phyloP scores from a whole-genome alignment of 2,113 vertebrate genomes.

The Clarias magur region DNA sequence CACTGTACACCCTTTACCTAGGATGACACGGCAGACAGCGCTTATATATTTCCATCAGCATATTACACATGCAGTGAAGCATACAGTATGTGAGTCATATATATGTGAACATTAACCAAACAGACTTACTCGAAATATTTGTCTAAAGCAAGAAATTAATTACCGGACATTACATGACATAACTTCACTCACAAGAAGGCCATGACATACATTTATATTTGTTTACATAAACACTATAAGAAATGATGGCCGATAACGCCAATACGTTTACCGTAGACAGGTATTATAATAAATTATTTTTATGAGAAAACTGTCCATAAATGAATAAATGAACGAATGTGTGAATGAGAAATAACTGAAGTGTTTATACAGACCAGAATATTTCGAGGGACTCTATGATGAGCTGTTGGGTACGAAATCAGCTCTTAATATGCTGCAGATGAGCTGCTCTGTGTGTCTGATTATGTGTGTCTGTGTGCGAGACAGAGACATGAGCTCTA shows the following conservation, averaged over 20 bases:
- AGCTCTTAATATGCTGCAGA: neutral
- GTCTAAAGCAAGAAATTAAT: neutral
- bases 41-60: neutral
- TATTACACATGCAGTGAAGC: constrained; percentile 15
- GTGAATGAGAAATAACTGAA: neutral
- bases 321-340: neutral
- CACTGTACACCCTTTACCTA: neutral
- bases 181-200: neutral
- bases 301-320: neutral
- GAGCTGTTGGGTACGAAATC: neutral
- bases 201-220: neutral
- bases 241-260: neutral
- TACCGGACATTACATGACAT: neutral
- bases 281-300: neutral
- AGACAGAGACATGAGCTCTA: neutral
- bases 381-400: neutral
- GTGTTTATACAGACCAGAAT: neutral
- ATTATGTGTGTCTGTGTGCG: neutral
- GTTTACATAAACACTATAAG: neutral
- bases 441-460: neutral
- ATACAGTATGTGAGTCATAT: neutral
- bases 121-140: neutral
- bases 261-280: neutral
- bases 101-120: neutral
- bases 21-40: constrained; percentile 16